phyloP scores from a whole-genome alignment of 2,797 vertebrate species.

The Sarcoramphus papa region DNA sequence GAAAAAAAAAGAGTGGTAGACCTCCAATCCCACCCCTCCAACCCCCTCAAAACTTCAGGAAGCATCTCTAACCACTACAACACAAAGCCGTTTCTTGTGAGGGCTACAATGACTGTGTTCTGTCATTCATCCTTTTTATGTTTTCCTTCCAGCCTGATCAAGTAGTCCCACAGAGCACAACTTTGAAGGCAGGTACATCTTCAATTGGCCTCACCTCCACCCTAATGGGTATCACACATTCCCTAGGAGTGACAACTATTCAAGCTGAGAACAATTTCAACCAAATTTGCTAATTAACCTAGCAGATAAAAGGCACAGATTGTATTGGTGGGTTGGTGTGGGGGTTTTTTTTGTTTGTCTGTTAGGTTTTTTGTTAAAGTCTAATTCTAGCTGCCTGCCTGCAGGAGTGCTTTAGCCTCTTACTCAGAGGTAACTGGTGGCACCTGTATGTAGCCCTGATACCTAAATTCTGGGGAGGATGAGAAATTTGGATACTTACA shows the following conservation, averaged over 20 bases:
- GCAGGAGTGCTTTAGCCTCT: neutral
- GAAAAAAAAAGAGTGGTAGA: neutral
- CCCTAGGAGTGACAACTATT: neutral
- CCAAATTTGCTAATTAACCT: neutral
- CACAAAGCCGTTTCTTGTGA: neutral
- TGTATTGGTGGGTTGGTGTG: neutral
- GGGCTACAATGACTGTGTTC: neutral
- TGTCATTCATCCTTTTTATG: neutral
- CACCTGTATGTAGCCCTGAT: neutral
- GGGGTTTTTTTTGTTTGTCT: neutral
- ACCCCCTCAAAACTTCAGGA: neutral
- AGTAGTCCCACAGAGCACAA: neutral
- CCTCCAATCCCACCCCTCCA: neutral
- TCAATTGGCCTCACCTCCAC: neutral
- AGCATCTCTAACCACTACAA: neutral
- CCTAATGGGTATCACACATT: neutral
- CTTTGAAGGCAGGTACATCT: neutral
- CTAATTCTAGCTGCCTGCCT: neutral
- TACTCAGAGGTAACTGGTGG: neutral
- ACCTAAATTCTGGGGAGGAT: neutral
- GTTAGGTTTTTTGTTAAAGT: neutral
- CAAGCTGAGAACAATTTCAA: neutral
- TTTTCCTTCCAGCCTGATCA: neutral
- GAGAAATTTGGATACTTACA: neutral
- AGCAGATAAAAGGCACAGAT: neutral